Evolutionary conservation across 2,888 invertebrate genomes (phyloP), one percentile per base, ranked within the genome.

Genomic region (Hedychridium roseum): DNA sequence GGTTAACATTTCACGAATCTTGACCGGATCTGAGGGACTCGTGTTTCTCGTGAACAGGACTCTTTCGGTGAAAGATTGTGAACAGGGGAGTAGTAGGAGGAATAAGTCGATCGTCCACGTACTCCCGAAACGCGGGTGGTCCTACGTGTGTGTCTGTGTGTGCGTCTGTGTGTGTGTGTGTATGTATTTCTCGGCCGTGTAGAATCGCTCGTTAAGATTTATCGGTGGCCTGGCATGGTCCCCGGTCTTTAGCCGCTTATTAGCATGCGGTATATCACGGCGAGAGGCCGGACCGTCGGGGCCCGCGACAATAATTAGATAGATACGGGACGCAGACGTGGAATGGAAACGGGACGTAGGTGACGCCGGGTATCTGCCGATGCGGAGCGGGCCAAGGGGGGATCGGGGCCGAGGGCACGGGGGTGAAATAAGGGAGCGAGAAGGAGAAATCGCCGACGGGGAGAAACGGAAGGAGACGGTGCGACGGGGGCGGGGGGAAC

Each of bases 201-300:
- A 61, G 73, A 73, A 74, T 74, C 66, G 68, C 67, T 60, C 68
- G 69, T 71, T 65, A 67, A 73, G 77, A 78, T 78, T 78, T 77
- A 78, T 74, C 70, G 63, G 50, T 62, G 63, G 62, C 65, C 59
- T 66, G 65, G 68, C 69, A 71, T 67, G 71, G 71, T 73, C 68
- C 68, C 66, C 66, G 74, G 77, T 78, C 78, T 78, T 78, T 78
- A 78, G 78, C 65, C 77, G 78, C 78, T 78, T 78, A 78, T 78
- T 78, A 78, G 78, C 78, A 78, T 78, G 78, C 76, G 74, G 76
- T 78, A 78, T 78, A 78, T 78, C 78, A 78, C 67, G 60, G 60
- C 56, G 47, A 64, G 60, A 50, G 69, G 68, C 64, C 67, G 68
- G 64, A 66, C 68, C 68, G 54, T 42, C 53, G 55, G 63, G 71